These are phyloP conservation scores for Caenorhabditis japonica DNA, from an alignment of 2,888 invertebrate species.

Conservation along the genomic window DNA sequence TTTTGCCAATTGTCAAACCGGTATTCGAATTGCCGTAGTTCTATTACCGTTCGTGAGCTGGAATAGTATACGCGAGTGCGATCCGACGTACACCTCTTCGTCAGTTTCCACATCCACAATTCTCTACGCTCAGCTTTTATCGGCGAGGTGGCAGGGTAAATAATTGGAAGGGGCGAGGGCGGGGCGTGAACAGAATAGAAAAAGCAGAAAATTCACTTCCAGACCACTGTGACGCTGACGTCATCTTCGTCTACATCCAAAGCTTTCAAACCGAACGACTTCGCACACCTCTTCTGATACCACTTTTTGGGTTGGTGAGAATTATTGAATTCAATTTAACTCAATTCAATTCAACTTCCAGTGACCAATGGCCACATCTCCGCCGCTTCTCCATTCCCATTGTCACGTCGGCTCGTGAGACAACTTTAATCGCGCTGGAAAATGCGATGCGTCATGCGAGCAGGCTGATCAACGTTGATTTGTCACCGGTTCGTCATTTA, in stretches of 20 bases:
- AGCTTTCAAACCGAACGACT: slow-evolving; percentile 51
- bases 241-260: slow-evolving; percentile 61
- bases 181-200: neutral
- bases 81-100: slow-evolving; percentile 41
- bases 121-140: slow-evolving; percentile 49
- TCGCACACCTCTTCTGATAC: slow-evolving; percentile 50
- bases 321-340: neutral
- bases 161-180: neutral
- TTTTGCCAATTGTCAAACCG: slow-evolving; percentile 21
- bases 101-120: slow-evolving; percentile 48
- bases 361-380: slow-evolving; percentile 51
- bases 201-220: slow-evolving; percentile 7
- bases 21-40: slow-evolving; percentile 41
- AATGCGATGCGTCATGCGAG: slow-evolving; percentile 52
- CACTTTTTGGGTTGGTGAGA: slow-evolving; percentile 46
- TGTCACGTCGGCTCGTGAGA: slow-evolving; percentile 26
- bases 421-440: slow-evolving; percentile 34
- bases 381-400: slow-evolving; percentile 48
- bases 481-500: slow-evolving; percentile 22
- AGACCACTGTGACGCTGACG: slow-evolving; percentile 59
- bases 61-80: slow-evolving; percentile 46
- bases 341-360: slow-evolving; percentile 9
- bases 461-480: slow-evolving; percentile 44
- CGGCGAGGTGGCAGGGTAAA: slow-evolving; percentile 46
- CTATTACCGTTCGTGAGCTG: slow-evolving; percentile 50